These are phyloP conservation scores for Ophion ellenae DNA, from an alignment of 2,888 invertebrate genomes.

Conservation along the genomic window DNA sequence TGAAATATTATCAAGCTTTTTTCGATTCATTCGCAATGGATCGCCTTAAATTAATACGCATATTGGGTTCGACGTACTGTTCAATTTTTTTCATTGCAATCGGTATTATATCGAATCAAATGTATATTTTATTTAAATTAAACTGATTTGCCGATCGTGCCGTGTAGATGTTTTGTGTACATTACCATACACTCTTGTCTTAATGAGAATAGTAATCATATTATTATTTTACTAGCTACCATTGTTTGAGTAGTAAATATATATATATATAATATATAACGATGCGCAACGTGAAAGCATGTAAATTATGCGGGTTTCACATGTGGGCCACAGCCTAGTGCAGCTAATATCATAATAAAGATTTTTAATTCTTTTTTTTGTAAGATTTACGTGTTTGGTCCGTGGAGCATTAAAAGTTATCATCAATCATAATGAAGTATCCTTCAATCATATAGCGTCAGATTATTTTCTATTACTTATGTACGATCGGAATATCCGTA, in stretches of 20 bases:
- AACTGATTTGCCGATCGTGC: constrained; percentile 38
- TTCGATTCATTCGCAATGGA: constrained; percentile 4
- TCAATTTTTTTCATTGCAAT: neutral
- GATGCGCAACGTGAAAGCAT: constrained; percentile 64
- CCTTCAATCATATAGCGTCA: constrained; percentile 67
- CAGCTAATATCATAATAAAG: constrained; percentile 77
- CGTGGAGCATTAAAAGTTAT: constrained; percentile 79
- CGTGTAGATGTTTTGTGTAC: constrained; percentile 32
- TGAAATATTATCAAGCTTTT: constrained; percentile 35
- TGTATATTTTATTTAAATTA: constrained; percentile 1
- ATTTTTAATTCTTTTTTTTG: constrained; percentile 55
- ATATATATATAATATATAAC: constrained; percentile 60
- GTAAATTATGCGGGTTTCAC: constrained; percentile 61
- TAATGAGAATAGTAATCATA: constrained; percentile 23
- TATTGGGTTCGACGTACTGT: neutral
- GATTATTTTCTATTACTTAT: constrained; percentile 68
- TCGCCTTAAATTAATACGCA: neutral
- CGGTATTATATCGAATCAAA: constrained; percentile 5
- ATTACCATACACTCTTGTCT: constrained; percentile 39
- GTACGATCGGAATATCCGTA: constrained; percentile 49
- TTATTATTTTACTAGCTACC: constrained; percentile 58
- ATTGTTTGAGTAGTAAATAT: constrained; percentile 59
- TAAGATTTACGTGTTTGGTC: constrained; percentile 78
- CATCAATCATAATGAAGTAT: constrained; percentile 69
- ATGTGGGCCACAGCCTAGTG: constrained; percentile 75